Evolutionary conservation across 1,140 invertebrate genomes (phyloP).

Genomic region (Eulimnadia texana): DNA sequence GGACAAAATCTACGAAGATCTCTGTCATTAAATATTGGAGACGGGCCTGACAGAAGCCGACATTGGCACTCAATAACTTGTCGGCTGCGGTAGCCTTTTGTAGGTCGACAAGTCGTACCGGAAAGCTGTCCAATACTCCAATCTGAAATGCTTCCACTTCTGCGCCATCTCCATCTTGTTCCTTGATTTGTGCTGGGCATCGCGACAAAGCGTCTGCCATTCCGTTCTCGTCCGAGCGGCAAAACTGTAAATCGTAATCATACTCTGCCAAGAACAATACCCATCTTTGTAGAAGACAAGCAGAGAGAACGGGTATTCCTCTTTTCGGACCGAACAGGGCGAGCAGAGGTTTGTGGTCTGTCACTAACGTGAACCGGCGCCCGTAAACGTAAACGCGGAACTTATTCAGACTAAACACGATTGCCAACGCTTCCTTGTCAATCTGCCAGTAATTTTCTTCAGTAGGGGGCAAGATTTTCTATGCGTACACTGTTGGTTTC

Average conservation of each 20-base stretch:
- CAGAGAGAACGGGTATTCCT: conserved; percentile 23
- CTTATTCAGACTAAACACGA: conserved; percentile 27
- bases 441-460: conserved; percentile 28
- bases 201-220: conserved; percentile 24
- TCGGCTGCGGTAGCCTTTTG: no score
- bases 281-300: conserved; percentile 28
- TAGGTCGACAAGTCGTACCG: no score
- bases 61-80: no score
- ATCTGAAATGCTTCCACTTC: no score
- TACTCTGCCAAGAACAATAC: conserved; percentile 26
- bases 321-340: conserved; percentile 21
- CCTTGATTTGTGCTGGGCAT: no score
- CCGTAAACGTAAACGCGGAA: conserved; percentile 28
- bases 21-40: no score
- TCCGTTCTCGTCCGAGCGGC: conserved; percentile 21
- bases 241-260: conserved; percentile 27
- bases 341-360: conserved; percentile 29
- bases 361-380: conserved; percentile 29
- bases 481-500: conserved; percentile 33
- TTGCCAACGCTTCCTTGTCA: conserved; percentile 28
- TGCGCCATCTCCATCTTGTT: no score
- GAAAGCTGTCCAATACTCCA: no score
- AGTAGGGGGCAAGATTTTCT: conserved; percentile 19
- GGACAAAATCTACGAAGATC: no score
- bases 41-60: no score